These are phyloP conservation scores for Pollenia labialis DNA, from an alignment of 2,888 invertebrate genomes.

Conservation along the genomic window DNA sequence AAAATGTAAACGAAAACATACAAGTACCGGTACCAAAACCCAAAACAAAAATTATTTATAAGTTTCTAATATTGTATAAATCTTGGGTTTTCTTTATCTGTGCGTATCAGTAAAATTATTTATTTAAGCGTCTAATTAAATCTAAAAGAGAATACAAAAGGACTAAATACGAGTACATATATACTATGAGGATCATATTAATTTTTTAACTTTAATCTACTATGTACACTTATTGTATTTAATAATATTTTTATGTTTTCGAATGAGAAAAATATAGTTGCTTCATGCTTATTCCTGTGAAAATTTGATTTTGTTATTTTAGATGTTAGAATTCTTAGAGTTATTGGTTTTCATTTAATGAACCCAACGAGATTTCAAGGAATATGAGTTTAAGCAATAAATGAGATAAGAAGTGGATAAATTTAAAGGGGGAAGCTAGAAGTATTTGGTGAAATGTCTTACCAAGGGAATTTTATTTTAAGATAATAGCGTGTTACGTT, in stretches of 20 bases:
- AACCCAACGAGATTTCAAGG: neutral
- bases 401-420: neutral
- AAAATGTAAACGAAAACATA: conserved; percentile 51
- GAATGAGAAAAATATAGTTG: conserved; percentile 9
- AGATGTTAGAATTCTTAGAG: conserved; percentile 10
- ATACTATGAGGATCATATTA: conserved; percentile 32
- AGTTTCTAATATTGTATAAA: conserved; percentile 21
- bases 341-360: conserved; percentile 9
- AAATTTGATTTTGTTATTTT: conserved; percentile 2
- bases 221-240: neutral
- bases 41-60: conserved; percentile 24
- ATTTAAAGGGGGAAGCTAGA: no score
- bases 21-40: conserved; percentile 62
- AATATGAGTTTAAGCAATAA: neutral
- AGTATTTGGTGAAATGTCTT: no score
- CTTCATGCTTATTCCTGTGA: neutral
- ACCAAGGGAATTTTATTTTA: no score
- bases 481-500: no score
- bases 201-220: conserved; percentile 30
- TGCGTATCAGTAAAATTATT: conserved; percentile 66
- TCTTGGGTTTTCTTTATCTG: conserved; percentile 52
- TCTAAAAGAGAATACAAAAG: conserved; percentile 57
- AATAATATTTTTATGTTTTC: neutral
- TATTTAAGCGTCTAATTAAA: conserved; percentile 70
- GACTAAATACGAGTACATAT: conserved; percentile 30